Evolutionary conservation across 2,797 vertebrate genomes (phyloP), one percentile per base, ranked within the genome.

Genomic region (Furcifer pardalis): DNA sequence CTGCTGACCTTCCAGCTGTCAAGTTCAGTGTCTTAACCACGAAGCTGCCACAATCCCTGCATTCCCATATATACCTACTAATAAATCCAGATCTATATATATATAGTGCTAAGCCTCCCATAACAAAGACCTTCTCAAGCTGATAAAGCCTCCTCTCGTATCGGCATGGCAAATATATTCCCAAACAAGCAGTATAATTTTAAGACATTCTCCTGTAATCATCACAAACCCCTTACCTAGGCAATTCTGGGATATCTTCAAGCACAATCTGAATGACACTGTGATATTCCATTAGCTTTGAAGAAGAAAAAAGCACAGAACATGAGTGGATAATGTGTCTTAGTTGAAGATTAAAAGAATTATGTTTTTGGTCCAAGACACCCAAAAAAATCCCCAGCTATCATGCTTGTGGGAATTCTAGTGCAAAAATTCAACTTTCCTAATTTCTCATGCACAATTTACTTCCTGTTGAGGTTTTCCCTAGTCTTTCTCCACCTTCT

Each of bases 201-300:
- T 75, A 63, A 35, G 75, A 62, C 83, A 87, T 42, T 30, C 17
- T 69, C 62, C 9, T 42, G n/a, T 12, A 5, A 25, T 9, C 13
- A 46, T 81, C 40, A 46, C 0, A 0, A 0, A 3, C 23, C 17
- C 5, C 94, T 95, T 92, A 97, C 96, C 90, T 30, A 72, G 90
- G 87, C 76, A 92, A 91, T 79, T 96, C 93, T 32, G 97, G 97
- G 62, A 98, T 89, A 23, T 96, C 96, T 87, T 92, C 95, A 85
- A 99, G 92, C 44, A 98, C 95, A 92, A 99, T 93, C 86, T 97
- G 97, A 89, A 97, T 94, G 71, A 99, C 97, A 74, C 96, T 97
- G 95, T 99, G 97, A 68, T 97, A 98, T 46, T 95, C 95, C 88
- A 92, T 96, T 84, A 97, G 83, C 98, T 99, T 79, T 74, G 27